Conservation (phyloP, 2,113 vertebrate species). For the Serilophus lunatus region DNA sequence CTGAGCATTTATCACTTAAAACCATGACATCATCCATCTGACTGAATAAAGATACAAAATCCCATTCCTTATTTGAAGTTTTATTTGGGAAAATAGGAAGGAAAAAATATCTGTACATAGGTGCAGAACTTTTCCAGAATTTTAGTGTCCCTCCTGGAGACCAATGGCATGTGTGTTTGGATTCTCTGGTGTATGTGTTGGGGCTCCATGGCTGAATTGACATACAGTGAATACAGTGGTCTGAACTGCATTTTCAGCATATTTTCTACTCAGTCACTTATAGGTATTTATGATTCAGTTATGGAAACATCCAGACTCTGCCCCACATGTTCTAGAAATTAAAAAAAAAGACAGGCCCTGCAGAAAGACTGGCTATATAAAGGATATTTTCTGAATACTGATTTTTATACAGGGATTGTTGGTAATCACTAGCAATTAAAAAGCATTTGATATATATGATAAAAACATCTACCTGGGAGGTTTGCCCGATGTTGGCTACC, state of each 20-base stretch:
- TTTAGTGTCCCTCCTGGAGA: background rate
- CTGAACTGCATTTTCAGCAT: background rate
- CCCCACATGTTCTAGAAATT: background rate
- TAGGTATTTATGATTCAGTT: background rate
- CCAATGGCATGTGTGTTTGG: rapidly evolving
- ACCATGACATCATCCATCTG: background rate
- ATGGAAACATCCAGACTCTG: background rate
- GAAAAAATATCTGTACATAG: background rate
- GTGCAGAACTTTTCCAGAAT: background rate
- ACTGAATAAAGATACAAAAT: background rate
- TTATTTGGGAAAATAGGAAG: background rate
- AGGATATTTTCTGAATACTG: background rate
- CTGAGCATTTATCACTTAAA: constrained; percentile 19
- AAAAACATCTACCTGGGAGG: constrained; percentile 37
- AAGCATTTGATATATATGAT: constrained; percentile 44
- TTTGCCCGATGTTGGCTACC: background rate
- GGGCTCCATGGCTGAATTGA: background rate
- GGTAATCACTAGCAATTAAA: constrained; percentile 45
- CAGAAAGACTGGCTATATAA: background rate
- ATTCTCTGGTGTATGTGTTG: background rate
- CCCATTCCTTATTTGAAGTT: constrained; percentile 1
- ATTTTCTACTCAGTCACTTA: background rate
- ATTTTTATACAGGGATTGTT: background rate
- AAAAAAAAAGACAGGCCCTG: background rate
- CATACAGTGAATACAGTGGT: background rate